Conservation (phyloP, 2,113 vertebrate species). For the Aspidoscelis tigris region DNA sequence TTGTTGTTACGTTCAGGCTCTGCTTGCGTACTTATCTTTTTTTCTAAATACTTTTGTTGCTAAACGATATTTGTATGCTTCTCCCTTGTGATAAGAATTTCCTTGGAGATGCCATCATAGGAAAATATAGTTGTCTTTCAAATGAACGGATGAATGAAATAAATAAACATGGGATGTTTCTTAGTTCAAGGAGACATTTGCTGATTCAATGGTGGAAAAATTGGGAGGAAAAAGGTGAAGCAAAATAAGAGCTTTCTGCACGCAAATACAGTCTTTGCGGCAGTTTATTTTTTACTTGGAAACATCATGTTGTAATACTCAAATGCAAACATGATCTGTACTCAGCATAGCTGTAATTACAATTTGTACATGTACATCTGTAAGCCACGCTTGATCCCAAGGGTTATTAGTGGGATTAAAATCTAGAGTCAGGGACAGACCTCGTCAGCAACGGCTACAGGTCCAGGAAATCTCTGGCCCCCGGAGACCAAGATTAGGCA, state of each 20-base stretch:
- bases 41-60: too few species aligned
- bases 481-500: not conserved
- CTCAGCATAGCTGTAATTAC: conserved; percentile 43
- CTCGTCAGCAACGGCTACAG: not conserved
- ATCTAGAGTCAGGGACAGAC: not conserved
- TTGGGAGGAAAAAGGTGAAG: not conserved
- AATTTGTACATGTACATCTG: not conserved
- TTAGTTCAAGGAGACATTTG: not conserved
- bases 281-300: not conserved
- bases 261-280: not conserved
- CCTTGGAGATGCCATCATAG: too few species aligned
- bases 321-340: not conserved
- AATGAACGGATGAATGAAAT: not conserved
- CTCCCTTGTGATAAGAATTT: too few species aligned
- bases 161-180: not conserved
- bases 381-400: conserved; percentile 10
- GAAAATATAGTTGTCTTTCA: too few species aligned
- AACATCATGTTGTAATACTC: conserved; percentile 30
- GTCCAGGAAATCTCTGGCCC: not conserved
- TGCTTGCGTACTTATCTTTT: too few species aligned
- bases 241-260: not conserved
- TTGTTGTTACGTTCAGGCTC: too few species aligned
- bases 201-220: not conserved
- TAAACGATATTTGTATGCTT: too few species aligned
- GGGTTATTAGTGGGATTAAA: conserved; percentile 46